Base-by-base conservation (phyloP, 2,797 vertebrate genomes). In the Novumbra hubbsi region DNA sequence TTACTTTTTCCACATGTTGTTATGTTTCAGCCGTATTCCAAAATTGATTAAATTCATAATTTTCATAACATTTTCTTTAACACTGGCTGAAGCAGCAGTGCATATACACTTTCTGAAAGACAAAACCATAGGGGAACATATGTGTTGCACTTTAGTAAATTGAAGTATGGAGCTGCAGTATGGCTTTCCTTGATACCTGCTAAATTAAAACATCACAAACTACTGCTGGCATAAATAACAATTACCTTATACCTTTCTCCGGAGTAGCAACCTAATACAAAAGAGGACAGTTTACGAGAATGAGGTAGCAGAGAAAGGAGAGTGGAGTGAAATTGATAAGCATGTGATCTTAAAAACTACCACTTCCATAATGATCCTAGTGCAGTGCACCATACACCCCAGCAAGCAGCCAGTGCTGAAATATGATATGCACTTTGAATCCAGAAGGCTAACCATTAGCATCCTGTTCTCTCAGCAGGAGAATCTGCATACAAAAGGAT, bases 281-380 rank as follows among this genome's bases (percentile, higher is more conserved):
- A 24, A 30, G 55, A 74, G 63, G 15, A 66, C 27, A 66, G 41
- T 73, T 49, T 19, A 15, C n/a, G 49, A 49, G 68, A 65, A 27
- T 41, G 7, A 64, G 30, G 21, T 19, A 45, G 50, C 27, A 21
- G 21, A 24, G 68, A 14, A 32, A 45, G 16, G 19, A 48, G 21
- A 28, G 28, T 30, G 34, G 48, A 19, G 28, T 60, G 24, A 17
- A 30, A 50, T 41, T 32, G 34, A 68, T 14, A 62, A 52, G 55
- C 17, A 5, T 80, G 32, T 65, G 73, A 67, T 41, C 48, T 70
- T 38, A 76, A 67, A 32, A 60, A 48, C n/a, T n/a, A 27, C 52
- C 17, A 19, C 69, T n/a, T 21, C 50, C 55, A 50, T 71, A 68
- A 45, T 45, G 38, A 68, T 21, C 49, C 69, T 34, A 4, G 50